These are phyloP conservation scores for Drosophila paulistorum DNA, from an alignment of 1,140 invertebrate genomes.

Conservation along the genomic window DNA sequence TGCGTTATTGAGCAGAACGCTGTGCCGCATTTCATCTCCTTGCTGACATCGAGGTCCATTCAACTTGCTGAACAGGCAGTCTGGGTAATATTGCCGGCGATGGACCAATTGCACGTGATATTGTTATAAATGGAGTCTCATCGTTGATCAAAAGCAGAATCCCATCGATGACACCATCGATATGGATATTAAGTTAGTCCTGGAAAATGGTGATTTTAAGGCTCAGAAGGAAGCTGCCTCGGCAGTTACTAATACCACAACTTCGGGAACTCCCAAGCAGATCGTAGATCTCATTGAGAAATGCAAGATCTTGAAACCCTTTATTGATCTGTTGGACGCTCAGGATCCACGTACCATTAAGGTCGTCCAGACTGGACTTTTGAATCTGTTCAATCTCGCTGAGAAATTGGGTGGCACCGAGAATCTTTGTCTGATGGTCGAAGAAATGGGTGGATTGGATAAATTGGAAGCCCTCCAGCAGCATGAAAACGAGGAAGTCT, in stretches of 20 bases:
- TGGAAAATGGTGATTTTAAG: no score
- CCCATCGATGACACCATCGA: no score
- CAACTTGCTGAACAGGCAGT: constrained; percentile 97
- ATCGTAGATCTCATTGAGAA: constrained; percentile 91
- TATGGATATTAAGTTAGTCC: constrained; percentile 84
- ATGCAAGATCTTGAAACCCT: constrained; percentile 92
- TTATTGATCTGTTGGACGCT: constrained; percentile 91
- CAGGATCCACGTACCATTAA: constrained; percentile 91
- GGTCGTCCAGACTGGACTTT: constrained; percentile 94
- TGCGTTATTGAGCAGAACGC: constrained; percentile 93
- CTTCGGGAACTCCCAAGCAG: constrained; percentile 95
- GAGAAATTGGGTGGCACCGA: constrained; percentile 90
- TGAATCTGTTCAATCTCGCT: constrained; percentile 89
- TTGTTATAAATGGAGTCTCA: constrained; percentile 85
- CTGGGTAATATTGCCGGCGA: constrained; percentile 99
- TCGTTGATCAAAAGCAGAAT: no score
- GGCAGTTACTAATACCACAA: constrained; percentile 98
- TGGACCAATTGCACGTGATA: constrained; percentile 89
- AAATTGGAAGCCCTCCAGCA: constrained; percentile 96
- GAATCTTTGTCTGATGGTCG: constrained; percentile 90
- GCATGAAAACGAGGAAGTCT: constrained; percentile 98
- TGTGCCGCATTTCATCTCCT: constrained; percentile 90
- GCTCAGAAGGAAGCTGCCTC: constrained; percentile 96
- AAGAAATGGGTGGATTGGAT: constrained; percentile 95
- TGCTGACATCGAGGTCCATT: constrained; percentile 89